Conservation (phyloP, 2,113 vertebrate genomes). For the Thymallus thymallus region DNA sequence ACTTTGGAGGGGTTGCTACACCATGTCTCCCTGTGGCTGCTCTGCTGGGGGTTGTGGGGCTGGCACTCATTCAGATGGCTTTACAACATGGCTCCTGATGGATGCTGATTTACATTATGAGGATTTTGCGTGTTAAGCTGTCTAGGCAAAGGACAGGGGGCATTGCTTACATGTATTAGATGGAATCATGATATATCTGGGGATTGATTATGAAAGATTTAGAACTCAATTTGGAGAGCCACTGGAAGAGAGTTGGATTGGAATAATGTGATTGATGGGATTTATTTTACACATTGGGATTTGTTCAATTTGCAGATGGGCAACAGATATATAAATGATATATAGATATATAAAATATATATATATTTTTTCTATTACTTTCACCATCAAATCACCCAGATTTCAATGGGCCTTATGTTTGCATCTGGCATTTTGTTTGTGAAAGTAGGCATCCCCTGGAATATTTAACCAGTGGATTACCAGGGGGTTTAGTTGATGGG, state of each 20-base stretch:
- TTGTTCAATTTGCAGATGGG: neutral
- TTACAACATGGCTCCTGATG: constrained; percentile 1
- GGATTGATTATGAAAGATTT: neutral
- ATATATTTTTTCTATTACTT: constrained; percentile 7
- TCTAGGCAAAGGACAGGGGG: constrained; percentile 23
- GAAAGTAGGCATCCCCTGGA: constrained; percentile 49
- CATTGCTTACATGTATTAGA: constrained; percentile 6
- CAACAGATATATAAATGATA: too few relatives aligned
- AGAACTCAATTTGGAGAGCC: too few relatives aligned
- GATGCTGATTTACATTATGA: neutral
- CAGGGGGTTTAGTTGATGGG: constrained; percentile 57
- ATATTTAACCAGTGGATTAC: constrained; percentile 64
- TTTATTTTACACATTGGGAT: neutral
- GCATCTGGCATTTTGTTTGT: constrained; percentile 49
- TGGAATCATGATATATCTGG: constrained; percentile 8
- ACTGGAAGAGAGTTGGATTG: too few relatives aligned
- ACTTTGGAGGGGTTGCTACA: neutral
- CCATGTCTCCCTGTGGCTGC: neutral
- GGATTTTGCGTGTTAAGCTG: neutral
- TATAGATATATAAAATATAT: too few relatives aligned
- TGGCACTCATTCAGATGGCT: constrained; percentile 17
- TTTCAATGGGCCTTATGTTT: neutral
- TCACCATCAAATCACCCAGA: neutral
- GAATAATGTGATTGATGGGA: constrained; percentile 9
- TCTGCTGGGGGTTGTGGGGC: neutral